A percentile compares a stretch with the other conserved stretches of the same genome.
These are phyloP conservation scores for Acipenser transmontanus DNA, from an alignment of 2,797 vertebrate genomes.

Conservation along the genomic window DNA sequence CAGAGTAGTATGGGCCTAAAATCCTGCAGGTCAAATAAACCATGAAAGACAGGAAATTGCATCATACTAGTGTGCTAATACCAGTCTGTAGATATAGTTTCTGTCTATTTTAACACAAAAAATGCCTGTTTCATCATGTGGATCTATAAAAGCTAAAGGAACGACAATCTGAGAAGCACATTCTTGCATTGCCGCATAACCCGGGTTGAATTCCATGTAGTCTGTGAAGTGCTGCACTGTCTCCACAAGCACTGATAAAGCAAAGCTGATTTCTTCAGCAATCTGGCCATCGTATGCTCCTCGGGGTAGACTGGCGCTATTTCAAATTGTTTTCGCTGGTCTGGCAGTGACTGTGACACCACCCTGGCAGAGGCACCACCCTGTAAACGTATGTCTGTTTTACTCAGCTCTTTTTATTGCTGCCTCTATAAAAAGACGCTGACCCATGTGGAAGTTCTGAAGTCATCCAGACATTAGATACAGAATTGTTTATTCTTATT, in stretches of 20 bases:
- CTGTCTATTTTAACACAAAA: too few species aligned
- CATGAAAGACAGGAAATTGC: slow-evolving; percentile 38
- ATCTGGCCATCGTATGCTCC: too few species aligned
- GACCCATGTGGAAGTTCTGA: slow-evolving; percentile 14
- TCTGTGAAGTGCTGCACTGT: too few species aligned
- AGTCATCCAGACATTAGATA: slow-evolving; percentile 21
- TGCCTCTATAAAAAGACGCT: slow-evolving; percentile 27
- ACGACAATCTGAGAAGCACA: too few species aligned
- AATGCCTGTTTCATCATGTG: too few species aligned
- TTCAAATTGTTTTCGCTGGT: slow-evolving; percentile 28
- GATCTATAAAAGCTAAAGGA: too few species aligned
- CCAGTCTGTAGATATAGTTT: too few species aligned
- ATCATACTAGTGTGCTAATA: slow-evolving; percentile 22
- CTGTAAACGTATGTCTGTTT: not conserved
- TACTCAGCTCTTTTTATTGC: not conserved
- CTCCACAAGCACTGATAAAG: too few species aligned
- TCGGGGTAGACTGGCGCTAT: not conserved
- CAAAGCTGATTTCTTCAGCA: too few species aligned
- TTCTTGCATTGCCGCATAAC: too few species aligned
- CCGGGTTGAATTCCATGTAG: too few species aligned
- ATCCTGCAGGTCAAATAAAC: slow-evolving; percentile 16
- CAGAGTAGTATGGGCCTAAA: slow-evolving; percentile 27
- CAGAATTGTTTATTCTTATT: slow-evolving; percentile 1
- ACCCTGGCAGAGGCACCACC: not conserved
- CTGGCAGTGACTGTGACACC: slow-evolving; percentile 10